Percentiles rank a stretch among this genome's conserved stretches.
These are phyloP conservation scores for Camelus dromedarius DNA, from an alignment of 2,113 vertebrate genomes.

Conservation along the genomic window DNA sequence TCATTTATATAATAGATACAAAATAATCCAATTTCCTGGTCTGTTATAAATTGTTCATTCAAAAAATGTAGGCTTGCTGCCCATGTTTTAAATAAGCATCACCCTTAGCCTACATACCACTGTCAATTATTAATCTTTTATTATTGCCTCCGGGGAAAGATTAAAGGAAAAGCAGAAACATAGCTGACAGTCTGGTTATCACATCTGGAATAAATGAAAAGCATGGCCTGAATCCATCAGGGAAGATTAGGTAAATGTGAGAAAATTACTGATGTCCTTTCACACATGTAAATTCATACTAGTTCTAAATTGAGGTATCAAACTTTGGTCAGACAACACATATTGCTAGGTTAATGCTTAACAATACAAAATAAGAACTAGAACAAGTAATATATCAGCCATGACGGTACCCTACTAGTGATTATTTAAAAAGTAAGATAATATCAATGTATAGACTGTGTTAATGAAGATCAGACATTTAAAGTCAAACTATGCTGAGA, in stretches of 20 bases:
- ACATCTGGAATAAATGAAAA: constrained; percentile 96
- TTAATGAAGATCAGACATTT: background rate
- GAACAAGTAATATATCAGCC: constrained; percentile 6
- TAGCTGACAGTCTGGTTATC: constrained; percentile 96
- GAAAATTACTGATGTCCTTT: constrained; percentile 94
- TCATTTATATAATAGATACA: constrained; percentile 92
- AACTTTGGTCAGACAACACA: constrained; percentile 78
- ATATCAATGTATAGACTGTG: background rate
- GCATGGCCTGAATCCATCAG: constrained; percentile 97
- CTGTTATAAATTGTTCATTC: constrained; percentile 89
- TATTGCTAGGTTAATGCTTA: constrained; percentile 48
- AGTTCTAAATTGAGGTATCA: constrained; percentile 87
- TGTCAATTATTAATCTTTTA: constrained; percentile 90
- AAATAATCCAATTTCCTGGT: constrained; percentile 92
- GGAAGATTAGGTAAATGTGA: constrained; percentile 95
- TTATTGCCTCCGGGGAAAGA: constrained; percentile 95
- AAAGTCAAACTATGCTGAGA: background rate
- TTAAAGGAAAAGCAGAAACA: constrained; percentile 93
- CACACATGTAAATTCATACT: constrained; percentile 90
- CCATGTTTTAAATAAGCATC: constrained; percentile 89
- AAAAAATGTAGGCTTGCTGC: constrained; percentile 89
- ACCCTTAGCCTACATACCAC: constrained; percentile 83
- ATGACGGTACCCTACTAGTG: background rate
- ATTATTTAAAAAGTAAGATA: background rate
- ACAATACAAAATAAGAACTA: constrained; percentile 72